Conservation (phyloP, 2,888 invertebrate species). For the Hyles lineata region DNA sequence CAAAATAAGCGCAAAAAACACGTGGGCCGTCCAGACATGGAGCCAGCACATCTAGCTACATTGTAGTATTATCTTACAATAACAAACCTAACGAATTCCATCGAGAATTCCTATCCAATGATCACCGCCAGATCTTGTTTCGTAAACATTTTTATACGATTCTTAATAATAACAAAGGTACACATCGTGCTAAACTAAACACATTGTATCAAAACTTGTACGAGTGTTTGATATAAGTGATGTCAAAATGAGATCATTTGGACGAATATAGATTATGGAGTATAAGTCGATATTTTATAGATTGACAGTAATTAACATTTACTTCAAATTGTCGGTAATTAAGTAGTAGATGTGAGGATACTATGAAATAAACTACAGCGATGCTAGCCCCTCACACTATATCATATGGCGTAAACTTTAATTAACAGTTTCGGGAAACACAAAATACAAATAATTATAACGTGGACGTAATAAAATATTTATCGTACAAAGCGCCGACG, state of each 20-base stretch:
- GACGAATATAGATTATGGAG: not conserved
- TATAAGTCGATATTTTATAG: no score
- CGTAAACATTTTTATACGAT: slow-evolving; percentile 29
- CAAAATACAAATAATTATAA: slow-evolving; percentile 51
- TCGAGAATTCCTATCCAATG: slow-evolving; percentile 14
- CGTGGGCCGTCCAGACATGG: slow-evolving; percentile 60
- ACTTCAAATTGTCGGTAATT: not conserved
- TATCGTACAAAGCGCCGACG: slow-evolving; percentile 52
- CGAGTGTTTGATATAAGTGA: not conserved
- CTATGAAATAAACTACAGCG: not conserved
- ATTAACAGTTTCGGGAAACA: slow-evolving; percentile 36
- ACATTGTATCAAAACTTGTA: not conserved
- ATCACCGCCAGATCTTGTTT: slow-evolving; percentile 27
- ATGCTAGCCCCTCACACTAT: not conserved
- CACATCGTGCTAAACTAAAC: not conserved
- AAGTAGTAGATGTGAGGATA: not conserved
- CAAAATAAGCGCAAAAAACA: slow-evolving; percentile 28
- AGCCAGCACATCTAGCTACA: slow-evolving; percentile 58
- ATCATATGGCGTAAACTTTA: slow-evolving; percentile 5
- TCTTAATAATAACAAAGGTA: slow-evolving; percentile 24
- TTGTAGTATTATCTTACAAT: slow-evolving; percentile 63
- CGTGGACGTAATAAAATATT: slow-evolving; percentile 51
- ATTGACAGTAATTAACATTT: not conserved
- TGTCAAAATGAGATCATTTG: slow-evolving; percentile 5
- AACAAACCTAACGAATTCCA: slow-evolving; percentile 62